Evolutionary conservation across 2,888 invertebrate species (phyloP).

Genomic region (Cephalotes varians): DNA sequence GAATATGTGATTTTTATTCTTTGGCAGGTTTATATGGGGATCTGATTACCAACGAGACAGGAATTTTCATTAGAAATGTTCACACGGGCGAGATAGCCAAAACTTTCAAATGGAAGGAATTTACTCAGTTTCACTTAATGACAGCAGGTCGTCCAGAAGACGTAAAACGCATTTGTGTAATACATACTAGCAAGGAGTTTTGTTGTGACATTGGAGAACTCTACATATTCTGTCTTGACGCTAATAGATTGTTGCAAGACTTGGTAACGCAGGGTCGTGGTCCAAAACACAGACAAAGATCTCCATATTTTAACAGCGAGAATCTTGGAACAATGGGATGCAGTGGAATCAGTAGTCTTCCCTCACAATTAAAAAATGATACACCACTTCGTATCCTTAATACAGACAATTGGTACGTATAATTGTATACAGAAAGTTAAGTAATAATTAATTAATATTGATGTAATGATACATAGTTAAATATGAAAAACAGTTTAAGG

Average conservation of each 20-base stretch:
- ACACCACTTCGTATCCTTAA: not conserved
- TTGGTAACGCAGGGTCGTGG: constrained; percentile 86
- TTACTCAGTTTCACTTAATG: constrained; percentile 87
- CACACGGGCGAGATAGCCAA: constrained; percentile 86
- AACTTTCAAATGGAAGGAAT: constrained; percentile 88
- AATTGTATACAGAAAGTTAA: constrained; percentile 70
- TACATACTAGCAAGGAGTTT: constrained; percentile 88
- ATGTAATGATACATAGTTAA: constrained; percentile 66
- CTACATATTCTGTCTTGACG: constrained; percentile 86
- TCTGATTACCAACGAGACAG: constrained; percentile 87
- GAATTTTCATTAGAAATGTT: constrained; percentile 87
- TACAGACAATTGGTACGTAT: constrained; percentile 28
- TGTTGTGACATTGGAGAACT: constrained; percentile 87
- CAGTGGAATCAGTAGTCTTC: constrained; percentile 59
- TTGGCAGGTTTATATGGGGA: constrained; percentile 87
- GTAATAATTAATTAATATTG: constrained; percentile 60
- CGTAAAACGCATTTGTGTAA: constrained; percentile 88
- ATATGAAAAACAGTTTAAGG: constrained; percentile 39
- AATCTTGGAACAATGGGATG: constrained; percentile 82
- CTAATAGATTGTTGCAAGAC: constrained; percentile 85
- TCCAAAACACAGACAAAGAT: constrained; percentile 77
- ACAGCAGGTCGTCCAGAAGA: constrained; percentile 86
- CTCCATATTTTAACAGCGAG: constrained; percentile 87
- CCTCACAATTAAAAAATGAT: not conserved
- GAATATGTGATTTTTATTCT: constrained; percentile 4